Evolutionary conservation across 2,797 vertebrate species (phyloP).

Genomic region (Apogon hyalosoma): DNA sequence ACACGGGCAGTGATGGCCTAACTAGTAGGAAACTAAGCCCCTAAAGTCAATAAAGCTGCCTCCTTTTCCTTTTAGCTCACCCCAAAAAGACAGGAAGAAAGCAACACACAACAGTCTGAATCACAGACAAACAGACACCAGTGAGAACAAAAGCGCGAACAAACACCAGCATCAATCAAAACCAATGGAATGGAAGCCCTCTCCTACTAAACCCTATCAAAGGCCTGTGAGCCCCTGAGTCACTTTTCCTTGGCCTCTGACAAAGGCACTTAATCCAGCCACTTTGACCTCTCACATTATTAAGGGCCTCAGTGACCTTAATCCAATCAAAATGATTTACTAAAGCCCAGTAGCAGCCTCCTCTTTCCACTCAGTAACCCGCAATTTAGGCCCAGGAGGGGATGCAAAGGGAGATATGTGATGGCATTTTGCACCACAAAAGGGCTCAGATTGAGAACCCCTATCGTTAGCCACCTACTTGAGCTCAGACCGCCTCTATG

Average conservation of each 20-base stretch:
- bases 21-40: slow-evolving; percentile 64
- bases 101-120: slow-evolving; percentile 76
- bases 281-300: slow-evolving; percentile 95
- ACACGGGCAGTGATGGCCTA: slow-evolving; percentile 60
- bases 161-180: slow-evolving; percentile 84
- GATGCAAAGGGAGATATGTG: slow-evolving; percentile 80
- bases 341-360: slow-evolving; percentile 86
- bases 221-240: slow-evolving; percentile 79
- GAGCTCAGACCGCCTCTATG: slow-evolving; percentile 86
- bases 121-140: slow-evolving; percentile 82
- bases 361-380: slow-evolving; percentile 78
- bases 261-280: slow-evolving; percentile 93
- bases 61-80: slow-evolving; percentile 61
- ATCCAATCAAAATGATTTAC: slow-evolving; percentile 99
- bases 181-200: slow-evolving; percentile 82
- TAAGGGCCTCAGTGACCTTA: slow-evolving; percentile 94
- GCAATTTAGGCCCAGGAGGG: slow-evolving; percentile 78
- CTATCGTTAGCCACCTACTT: slow-evolving; percentile 89
- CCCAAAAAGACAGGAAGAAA: slow-evolving; percentile 78
- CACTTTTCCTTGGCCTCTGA: slow-evolving; percentile 79
- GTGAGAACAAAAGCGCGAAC: slow-evolving; percentile 77
- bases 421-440: slow-evolving; percentile 90
- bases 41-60: slow-evolving; percentile 57
- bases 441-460: slow-evolving; percentile 83
- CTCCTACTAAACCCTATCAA: slow-evolving; percentile 84